Evolutionary conservation across 2,888 invertebrate species (phyloP).

Genomic region (Ariolimax columbianus): DNA sequence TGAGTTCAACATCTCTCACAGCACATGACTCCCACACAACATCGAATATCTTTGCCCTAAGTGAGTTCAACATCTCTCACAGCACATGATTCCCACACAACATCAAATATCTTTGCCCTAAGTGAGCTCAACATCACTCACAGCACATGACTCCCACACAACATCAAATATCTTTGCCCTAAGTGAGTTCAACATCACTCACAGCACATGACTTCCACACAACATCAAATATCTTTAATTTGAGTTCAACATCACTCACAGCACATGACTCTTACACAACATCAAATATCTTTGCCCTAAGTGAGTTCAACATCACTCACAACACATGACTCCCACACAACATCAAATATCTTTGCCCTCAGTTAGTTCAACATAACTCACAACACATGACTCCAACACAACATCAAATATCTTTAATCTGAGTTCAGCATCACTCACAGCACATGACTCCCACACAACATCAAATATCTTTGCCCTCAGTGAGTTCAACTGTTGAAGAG

Average conservation of each 20-base stretch:
- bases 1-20: conserved; percentile 63
- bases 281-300: conserved; percentile 72
- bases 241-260: too few species aligned
- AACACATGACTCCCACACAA: conserved; percentile 77
- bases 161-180: conserved; percentile 72
- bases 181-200: conserved; percentile 65
- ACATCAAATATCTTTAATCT: too few species aligned
- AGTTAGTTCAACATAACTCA: too few species aligned
- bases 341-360: too few species aligned
- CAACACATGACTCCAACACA: too few species aligned
- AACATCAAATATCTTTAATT: too few species aligned
- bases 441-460: conserved; percentile 77
- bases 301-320: conserved; percentile 68
- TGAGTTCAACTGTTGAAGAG: conserved; percentile 66
- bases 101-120: conserved; percentile 72
- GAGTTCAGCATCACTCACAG: too few species aligned
- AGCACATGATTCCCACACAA: conserved; percentile 77
- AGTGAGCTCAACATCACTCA: conserved; percentile 76
- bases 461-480: conserved; percentile 73
- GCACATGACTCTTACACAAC: conserved; percentile 77
- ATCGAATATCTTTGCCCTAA: too few species aligned
- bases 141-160: conserved; percentile 77
- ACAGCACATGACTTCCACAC: conserved; percentile 78
- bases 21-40: too few species aligned
- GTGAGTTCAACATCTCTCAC: conserved; percentile 70